phyloP scores from a whole-genome alignment of 2,797 vertebrate species.

The Enoplosus armatus region DNA sequence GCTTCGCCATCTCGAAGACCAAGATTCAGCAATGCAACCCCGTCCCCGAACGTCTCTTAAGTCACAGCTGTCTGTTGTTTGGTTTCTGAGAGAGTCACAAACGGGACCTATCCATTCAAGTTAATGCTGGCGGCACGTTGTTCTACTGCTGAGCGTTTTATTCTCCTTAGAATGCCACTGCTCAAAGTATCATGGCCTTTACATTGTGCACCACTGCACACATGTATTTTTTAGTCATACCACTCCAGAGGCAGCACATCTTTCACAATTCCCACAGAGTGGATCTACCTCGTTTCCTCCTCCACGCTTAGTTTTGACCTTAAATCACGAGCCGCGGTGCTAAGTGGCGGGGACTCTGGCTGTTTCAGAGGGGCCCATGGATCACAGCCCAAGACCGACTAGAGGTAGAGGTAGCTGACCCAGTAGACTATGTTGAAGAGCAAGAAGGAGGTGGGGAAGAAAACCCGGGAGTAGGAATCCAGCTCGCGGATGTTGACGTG shows the following conservation, averaged over 20 bases:
- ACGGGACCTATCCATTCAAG: conserved; percentile 18
- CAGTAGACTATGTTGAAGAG: conserved; percentile 98
- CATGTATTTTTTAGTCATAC: background rate
- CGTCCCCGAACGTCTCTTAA: conserved; percentile 44
- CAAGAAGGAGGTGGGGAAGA: conserved; percentile 97
- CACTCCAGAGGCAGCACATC: conserved; percentile 24
- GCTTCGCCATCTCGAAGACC: conserved; percentile 73
- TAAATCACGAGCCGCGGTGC: conserved; percentile 35
- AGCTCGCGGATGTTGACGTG: conserved; percentile 95
- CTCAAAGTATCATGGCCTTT: conserved; percentile 32
- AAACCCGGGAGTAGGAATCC: conserved; percentile 96
- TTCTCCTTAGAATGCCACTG: background rate
- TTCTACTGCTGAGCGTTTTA: conserved; percentile 32
- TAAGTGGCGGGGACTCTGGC: conserved; percentile 23
- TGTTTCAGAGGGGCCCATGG: conserved; percentile 11
- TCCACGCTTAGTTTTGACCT: conserved; percentile 39
- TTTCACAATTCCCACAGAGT: conserved; percentile 18
- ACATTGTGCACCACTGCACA: background rate
- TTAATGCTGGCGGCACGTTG: conserved; percentile 31
- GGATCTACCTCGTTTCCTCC: conserved; percentile 29
- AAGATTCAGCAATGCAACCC: conserved; percentile 51
- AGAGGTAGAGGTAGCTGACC: conserved; percentile 99
- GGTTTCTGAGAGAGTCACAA: conserved; percentile 42
- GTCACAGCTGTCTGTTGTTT: conserved; percentile 38
- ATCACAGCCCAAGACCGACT: conserved; percentile 61